phyloP scores from a whole-genome alignment of 2,888 invertebrate genomes.

The Nudaria mundana region DNA sequence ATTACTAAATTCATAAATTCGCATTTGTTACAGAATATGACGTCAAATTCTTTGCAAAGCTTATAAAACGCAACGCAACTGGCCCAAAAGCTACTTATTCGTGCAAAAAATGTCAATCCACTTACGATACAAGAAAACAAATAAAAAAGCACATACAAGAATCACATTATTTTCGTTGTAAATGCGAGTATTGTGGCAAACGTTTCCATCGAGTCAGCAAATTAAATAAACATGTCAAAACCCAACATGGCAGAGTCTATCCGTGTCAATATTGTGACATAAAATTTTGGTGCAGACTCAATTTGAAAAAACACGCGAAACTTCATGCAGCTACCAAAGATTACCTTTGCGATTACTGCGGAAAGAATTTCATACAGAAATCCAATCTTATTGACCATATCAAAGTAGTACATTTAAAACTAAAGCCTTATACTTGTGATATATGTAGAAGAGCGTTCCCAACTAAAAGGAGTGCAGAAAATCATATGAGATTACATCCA shows the following conservation, averaged over 20 bases:
- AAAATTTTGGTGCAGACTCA: neutral
- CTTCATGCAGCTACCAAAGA: conserved; percentile 23
- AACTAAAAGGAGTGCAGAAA: conserved; percentile 8
- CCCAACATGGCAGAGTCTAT: neutral
- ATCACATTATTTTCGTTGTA: neutral
- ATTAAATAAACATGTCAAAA: neutral
- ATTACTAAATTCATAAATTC: too few species aligned
- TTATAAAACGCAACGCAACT: neutral
- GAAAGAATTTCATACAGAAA: conserved; percentile 12
- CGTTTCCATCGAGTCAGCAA: neutral
- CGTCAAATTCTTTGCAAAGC: neutral
- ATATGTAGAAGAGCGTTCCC: conserved; percentile 12
- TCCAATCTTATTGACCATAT: conserved; percentile 17
- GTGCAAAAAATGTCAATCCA: conserved; percentile 14
- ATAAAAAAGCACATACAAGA: conserved; percentile 8
- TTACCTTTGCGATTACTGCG: conserved; percentile 30
- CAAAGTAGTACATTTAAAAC: conserved; percentile 15
- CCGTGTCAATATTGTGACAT: conserved; percentile 8
- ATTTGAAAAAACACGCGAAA: conserved; percentile 3
- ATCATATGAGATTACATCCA: conserved; percentile 10
- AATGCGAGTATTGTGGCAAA: conserved; percentile 14
- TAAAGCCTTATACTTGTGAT: conserved; percentile 3
- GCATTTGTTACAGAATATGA: conserved; percentile 11
- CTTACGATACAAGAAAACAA: conserved; percentile 1
- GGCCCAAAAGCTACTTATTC: neutral